Base-by-base conservation (phyloP, 1,140 invertebrate genomes). In the Xylocopa sonorina region DNA sequence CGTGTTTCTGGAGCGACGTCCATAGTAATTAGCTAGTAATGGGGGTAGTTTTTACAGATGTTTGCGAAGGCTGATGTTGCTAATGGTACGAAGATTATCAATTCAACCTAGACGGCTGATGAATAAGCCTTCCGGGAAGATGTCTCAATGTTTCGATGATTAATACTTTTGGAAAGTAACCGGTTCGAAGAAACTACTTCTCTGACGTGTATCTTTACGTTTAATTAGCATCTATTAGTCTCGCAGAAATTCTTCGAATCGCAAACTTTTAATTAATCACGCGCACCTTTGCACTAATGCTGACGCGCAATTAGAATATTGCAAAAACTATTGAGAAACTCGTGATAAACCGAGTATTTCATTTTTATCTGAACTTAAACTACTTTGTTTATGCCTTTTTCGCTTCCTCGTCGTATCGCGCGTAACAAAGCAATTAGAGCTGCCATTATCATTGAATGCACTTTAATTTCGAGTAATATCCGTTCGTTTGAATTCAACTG, bases 201-300 rank as follows among this genome's bases (percentile, higher is more conserved):
- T 3, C n/a, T 14, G 34, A 24, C 34, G 34, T 38, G 18, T 21
- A 63, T 24, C 43, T 10, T 41, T 63, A n/a, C n/a, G 34, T 9
- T 21, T 43, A 63, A 63, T 63, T 63, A 43, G 12, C 21, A 27
- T 63, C 43, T 43, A 24, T 38, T 12, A 63, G 41, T 63, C 60
- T 4, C 60, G n/a, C n/a, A n/a, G n/a, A n/a, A n/a, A 43, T 5
- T 21, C 12, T 63, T 63, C 60, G 38, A 9, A 38, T 4, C 9
- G 9, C 3, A 38, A 38, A 9, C 9, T 38, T 9, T 3, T 38
- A 55, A 55, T 55, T 55, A 53, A 53, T 18, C 5, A 53, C 4
- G 27, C 24, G 24, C 24, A 27, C 24, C 53, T 53, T n/a, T 27
- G 51, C 27, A n/a, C 29, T 6, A 24, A 24, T 55, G 29, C 53